Percentiles rank a stretch among this genome's conserved stretches.
These are phyloP conservation scores for Pseudomyrmex concolor DNA, from an alignment of 1,140 invertebrate species.

Conservation along the genomic window DNA sequence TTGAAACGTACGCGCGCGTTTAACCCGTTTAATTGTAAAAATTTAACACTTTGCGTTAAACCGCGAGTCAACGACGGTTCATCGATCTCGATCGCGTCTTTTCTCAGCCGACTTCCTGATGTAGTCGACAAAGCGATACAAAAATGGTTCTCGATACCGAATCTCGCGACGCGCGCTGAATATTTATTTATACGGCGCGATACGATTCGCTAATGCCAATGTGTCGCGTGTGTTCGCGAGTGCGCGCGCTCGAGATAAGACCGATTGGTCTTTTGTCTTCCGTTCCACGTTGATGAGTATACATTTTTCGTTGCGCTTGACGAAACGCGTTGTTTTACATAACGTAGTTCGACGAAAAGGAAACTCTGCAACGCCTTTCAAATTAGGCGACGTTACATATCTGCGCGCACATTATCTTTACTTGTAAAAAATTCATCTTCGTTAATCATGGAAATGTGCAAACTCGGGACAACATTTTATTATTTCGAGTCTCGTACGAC, in stretches of 20 bases:
- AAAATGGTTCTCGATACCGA: neutral
- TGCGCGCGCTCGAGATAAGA: neutral
- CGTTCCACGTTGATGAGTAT: neutral
- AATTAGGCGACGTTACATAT: too few relatives aligned
- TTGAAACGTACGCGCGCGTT: slow-evolving; percentile 22
- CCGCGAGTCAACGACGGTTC: slow-evolving; percentile 49
- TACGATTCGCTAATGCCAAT: slow-evolving; percentile 23
- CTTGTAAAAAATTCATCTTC: neutral
- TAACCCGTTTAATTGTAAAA: slow-evolving; percentile 61
- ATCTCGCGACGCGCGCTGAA: slow-evolving; percentile 12
- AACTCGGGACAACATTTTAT: neutral
- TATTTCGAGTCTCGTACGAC: neutral
- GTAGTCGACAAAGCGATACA: slow-evolving; percentile 5
- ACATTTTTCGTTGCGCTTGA: neutral
- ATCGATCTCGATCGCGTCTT: slow-evolving; percentile 43
- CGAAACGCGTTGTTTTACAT: too few relatives aligned
- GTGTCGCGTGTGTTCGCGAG: neutral
- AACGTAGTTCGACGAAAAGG: too few relatives aligned
- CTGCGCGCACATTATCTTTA: too few relatives aligned
- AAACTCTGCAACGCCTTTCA: too few relatives aligned
- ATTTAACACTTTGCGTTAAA: slow-evolving; percentile 7
- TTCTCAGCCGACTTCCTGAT: neutral
- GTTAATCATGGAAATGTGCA: neutral
- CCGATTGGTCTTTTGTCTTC: slow-evolving; percentile 3
- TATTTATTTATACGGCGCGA: slow-evolving; percentile 21